phyloP scores from a whole-genome alignment of 2,797 vertebrate species.

The Cyprinella venusta region DNA sequence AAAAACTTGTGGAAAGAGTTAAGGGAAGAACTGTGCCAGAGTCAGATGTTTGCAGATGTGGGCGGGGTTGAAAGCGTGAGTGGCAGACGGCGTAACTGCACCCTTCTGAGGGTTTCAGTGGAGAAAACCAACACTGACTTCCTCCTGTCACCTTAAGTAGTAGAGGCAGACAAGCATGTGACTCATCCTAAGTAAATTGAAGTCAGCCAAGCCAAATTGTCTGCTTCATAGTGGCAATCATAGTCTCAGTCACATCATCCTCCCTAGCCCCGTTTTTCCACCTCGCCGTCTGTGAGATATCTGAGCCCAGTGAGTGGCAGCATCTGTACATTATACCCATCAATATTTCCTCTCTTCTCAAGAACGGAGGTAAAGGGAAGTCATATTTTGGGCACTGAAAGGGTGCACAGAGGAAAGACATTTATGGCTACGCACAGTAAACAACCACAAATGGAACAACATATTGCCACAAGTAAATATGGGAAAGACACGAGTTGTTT shows the following conservation, averaged over 20 bases:
- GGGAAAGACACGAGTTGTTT: conserved; percentile 82
- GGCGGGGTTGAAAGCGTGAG: neutral
- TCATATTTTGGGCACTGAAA: conserved; percentile 78
- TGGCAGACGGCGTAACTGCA: neutral
- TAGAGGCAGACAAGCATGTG: neutral
- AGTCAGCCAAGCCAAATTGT: conserved; percentile 16
- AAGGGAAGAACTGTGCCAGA: neutral
- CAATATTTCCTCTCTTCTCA: conserved; percentile 77
- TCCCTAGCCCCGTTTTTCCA: conserved; percentile 19
- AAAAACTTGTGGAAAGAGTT: neutral
- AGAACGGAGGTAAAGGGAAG: conserved; percentile 74
- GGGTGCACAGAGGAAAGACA: conserved; percentile 75
- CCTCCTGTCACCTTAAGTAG: neutral
- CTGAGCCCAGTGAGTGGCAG: conserved; percentile 57
- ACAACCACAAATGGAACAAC: conserved; percentile 84
- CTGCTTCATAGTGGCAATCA: conserved; percentile 22
- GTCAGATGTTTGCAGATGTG: neutral
- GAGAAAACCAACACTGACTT: conserved; percentile 7
- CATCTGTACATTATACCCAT: conserved; percentile 73
- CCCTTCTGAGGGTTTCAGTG: neutral
- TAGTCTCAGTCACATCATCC: conserved; percentile 1
- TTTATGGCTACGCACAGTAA: conserved; percentile 78
- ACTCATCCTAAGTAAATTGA: conserved; percentile 26
- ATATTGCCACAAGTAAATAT: conserved; percentile 77
- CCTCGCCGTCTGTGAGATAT: conserved; percentile 66